Evolutionary conservation across 2,113 vertebrate genomes (phyloP).

Genomic region (Scartelaos histophorus): DNA sequence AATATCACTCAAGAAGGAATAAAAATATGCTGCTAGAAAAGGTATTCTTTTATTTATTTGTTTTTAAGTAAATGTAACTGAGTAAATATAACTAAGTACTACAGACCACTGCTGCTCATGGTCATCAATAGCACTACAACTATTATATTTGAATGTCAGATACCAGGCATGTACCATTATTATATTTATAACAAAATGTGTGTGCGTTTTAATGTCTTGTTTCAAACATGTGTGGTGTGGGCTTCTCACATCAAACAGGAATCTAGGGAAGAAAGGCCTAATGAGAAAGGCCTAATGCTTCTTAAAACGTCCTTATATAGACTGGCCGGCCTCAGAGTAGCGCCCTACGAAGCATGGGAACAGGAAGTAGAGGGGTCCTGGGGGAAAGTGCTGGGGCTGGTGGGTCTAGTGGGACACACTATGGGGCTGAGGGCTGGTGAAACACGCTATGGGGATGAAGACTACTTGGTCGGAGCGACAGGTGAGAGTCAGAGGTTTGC

Average conservation of each 20-base stretch:
- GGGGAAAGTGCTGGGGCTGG: neutral
- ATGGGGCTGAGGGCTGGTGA: neutral
- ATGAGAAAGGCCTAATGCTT: neutral
- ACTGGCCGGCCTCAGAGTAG: neutral
- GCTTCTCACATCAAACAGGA: neutral
- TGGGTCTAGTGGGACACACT: neutral
- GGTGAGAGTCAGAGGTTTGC: neutral
- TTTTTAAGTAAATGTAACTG: too few species aligned
- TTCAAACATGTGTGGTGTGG: neutral
- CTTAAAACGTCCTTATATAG: constrained; percentile 5
- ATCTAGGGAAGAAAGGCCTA: neutral
- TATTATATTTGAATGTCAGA: too few species aligned
- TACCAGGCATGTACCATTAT: too few species aligned
- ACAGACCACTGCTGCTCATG: too few species aligned
- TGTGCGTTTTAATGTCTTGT: neutral
- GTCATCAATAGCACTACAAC: too few species aligned
- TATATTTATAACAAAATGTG: neutral
- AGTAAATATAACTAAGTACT: too few species aligned
- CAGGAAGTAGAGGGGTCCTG: neutral
- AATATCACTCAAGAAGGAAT: too few species aligned
- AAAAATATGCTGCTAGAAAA: too few species aligned
- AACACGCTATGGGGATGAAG: neutral
- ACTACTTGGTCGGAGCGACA: neutral
- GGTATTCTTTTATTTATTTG: too few species aligned
- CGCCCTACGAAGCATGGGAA: neutral